Evolutionary conservation across 2,797 vertebrate species (phyloP).

Genomic region (Coreius guichenoti): DNA sequence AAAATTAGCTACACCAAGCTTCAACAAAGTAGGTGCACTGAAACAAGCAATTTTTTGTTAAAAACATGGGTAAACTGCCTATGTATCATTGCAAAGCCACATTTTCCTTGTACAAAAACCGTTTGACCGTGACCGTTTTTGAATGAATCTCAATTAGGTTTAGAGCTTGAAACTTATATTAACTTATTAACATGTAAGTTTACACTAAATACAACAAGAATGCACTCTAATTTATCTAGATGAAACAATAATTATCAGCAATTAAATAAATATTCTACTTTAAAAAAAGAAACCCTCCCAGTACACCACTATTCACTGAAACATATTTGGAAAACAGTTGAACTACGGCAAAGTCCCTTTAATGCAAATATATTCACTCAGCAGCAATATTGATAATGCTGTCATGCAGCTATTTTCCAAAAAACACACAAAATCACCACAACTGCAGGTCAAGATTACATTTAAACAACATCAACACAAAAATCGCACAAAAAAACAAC

Average conservation of each 20-base stretch:
- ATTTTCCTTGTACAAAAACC: not conserved
- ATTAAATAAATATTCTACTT: too few species aligned
- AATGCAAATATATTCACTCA: not conserved
- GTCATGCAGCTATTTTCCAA: not conserved
- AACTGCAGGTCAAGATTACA: not conserved
- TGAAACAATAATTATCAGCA: not conserved
- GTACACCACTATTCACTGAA: not conserved
- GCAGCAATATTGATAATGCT: slow-evolving; percentile 7
- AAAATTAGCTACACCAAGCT: not conserved
- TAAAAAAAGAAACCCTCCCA: not conserved
- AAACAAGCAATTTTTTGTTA: not conserved
- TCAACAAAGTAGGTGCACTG: not conserved
- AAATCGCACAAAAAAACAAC: too few species aligned
- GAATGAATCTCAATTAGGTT: not conserved
- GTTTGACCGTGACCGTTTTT: not conserved
- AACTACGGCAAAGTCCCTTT: not conserved
- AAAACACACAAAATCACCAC: not conserved
- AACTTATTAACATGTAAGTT: not conserved
- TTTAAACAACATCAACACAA: not conserved
- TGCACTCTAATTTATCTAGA: not conserved
- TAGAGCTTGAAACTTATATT: not conserved
- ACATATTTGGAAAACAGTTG: not conserved
- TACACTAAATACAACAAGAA: too few species aligned
- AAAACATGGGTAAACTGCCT: not conserved
- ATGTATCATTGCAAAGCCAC: not conserved